A percentile compares a stretch with the other conserved stretches of the same genome.
These are phyloP conservation scores for Halcyon badia DNA, from an alignment of 2,797 vertebrate species.

Conservation along the genomic window DNA sequence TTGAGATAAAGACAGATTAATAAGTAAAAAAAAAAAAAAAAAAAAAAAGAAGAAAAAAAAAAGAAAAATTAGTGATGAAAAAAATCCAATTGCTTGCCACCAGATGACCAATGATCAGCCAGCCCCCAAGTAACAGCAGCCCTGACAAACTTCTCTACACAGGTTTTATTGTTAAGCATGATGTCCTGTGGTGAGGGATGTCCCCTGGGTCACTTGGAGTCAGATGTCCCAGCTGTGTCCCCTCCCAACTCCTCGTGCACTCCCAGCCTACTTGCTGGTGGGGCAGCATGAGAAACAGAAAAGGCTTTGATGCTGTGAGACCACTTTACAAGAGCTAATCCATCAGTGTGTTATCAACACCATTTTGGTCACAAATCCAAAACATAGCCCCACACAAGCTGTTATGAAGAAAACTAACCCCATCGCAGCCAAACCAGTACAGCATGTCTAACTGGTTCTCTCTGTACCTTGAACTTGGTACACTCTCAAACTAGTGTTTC, in stretches of 20 bases:
- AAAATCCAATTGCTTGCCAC: background rate
- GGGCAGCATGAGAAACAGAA: background rate
- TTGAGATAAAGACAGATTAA: background rate
- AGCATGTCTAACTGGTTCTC: background rate
- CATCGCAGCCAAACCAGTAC: background rate
- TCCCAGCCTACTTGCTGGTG: background rate
- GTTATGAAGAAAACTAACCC: background rate
- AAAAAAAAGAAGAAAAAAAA: background rate
- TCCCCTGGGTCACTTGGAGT: background rate
- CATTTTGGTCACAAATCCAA: background rate
- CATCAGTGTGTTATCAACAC: background rate
- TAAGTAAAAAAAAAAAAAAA: background rate
- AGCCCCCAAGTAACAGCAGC: background rate
- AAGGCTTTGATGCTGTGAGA: background rate
- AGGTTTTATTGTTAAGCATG: background rate
- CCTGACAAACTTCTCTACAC: background rate
- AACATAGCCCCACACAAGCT: background rate
- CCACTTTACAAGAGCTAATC: background rate
- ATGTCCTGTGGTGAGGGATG: background rate
- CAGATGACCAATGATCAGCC: background rate
- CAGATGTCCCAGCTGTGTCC: background rate
- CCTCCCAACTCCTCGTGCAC: background rate
- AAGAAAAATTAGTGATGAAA: background rate
- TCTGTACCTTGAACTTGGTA: background rate
- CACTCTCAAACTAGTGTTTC: fast-evolving